Evolutionary conservation across 2,888 invertebrate species (phyloP).

Genomic region (Tachystola acroxantha): DNA sequence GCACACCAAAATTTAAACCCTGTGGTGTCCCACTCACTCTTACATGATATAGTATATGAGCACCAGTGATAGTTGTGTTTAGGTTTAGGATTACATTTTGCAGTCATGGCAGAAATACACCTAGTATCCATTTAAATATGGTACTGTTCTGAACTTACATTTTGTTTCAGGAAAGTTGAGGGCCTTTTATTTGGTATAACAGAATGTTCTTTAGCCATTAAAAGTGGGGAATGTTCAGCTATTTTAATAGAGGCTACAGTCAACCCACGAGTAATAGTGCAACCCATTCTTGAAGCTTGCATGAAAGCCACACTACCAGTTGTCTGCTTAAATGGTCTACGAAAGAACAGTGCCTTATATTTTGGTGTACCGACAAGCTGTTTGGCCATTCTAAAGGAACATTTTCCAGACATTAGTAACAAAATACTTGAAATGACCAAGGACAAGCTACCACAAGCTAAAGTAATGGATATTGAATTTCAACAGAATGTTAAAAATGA

Average conservation of each 20-base stretch:
- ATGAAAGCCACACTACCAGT: constrained; percentile 38
- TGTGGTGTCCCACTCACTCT: not conserved
- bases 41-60: not conserved
- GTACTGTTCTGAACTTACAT: no score
- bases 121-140: no score
- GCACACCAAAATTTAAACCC: no score
- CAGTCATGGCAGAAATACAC: no score
- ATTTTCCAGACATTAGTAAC: constrained; percentile 29
- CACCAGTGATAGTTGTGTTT: no score
- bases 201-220: constrained; percentile 40
- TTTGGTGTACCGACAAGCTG: constrained; percentile 67
- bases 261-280: constrained; percentile 57
- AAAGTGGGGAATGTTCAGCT: constrained; percentile 41
- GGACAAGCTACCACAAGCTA: constrained; percentile 14
- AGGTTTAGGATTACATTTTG: no score
- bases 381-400: constrained; percentile 46
- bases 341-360: constrained; percentile 28
- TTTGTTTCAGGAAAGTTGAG: constrained; percentile 48
- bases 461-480: constrained; percentile 6
- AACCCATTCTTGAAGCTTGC: constrained; percentile 56
- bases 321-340: constrained; percentile 54
- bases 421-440: constrained; percentile 34
- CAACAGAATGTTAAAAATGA: constrained; percentile 12
- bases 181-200: constrained; percentile 62
- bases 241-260: constrained; percentile 58